Evolutionary conservation across 2,797 vertebrate genomes (phyloP).

Genomic region (Rhinatrema bivittatum): DNA sequence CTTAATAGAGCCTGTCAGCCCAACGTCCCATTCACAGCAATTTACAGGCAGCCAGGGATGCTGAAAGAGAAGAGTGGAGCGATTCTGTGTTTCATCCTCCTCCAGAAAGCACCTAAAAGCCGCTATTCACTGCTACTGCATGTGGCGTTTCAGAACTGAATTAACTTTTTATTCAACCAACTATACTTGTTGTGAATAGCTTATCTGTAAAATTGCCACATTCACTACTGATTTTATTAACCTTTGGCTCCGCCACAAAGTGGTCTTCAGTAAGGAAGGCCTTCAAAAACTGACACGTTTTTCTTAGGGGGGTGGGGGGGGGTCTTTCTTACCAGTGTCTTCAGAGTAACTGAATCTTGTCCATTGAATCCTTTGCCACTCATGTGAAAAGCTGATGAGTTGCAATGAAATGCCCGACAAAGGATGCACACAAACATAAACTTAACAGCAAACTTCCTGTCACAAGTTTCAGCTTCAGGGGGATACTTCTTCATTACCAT

Average conservation of each 20-base stretch:
- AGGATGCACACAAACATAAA: too few species aligned
- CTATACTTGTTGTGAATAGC: constrained; percentile 93
- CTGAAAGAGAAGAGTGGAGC: constrained; percentile 80
- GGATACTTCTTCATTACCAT: too few species aligned
- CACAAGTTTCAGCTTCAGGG: too few species aligned
- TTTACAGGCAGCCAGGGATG: constrained; percentile 85
- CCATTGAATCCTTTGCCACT: constrained; percentile 56
- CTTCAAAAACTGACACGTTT: constrained; percentile 72
- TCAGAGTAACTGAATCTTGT: constrained; percentile 61
- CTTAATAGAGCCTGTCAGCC: constrained; percentile 99
- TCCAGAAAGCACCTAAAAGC: constrained; percentile 85
- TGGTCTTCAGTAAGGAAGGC: constrained; percentile 70
- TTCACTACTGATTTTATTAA: constrained; percentile 94
- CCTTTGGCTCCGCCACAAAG: constrained; percentile 82
- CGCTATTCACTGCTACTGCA: constrained; percentile 84
- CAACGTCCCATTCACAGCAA: constrained; percentile 91
- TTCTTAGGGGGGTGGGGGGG: too few species aligned
- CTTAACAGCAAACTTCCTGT: too few species aligned
- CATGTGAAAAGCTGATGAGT: constrained; percentile 55
- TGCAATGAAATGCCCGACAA: too few species aligned
- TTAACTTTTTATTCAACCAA: constrained; percentile 93
- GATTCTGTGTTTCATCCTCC: constrained; percentile 90
- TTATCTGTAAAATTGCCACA: constrained; percentile 97
- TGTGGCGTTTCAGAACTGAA: constrained; percentile 85
- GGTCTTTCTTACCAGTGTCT: constrained; percentile 60